Evolutionary conservation across 2,888 invertebrate genomes (phyloP).

Genomic region (Drosophila kuntzei): DNA sequence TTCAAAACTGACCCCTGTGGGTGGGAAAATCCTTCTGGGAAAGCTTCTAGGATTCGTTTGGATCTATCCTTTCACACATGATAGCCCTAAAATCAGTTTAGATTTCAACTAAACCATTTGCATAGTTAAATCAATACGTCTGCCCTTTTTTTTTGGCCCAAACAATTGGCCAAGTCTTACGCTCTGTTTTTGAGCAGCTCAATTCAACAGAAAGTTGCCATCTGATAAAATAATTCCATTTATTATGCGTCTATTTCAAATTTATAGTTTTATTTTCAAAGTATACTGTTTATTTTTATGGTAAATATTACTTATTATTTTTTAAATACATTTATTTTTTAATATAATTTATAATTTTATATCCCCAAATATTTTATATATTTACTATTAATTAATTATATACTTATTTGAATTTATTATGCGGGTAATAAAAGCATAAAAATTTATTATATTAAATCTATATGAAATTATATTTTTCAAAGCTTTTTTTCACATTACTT

Average conservation of each 20-base stretch:
- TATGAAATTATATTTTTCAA: no score
- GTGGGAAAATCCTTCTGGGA: neutral
- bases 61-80: neutral
- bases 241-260: neutral
- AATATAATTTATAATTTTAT: neutral
- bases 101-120: neutral
- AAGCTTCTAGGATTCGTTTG: neutral
- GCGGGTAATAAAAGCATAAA: no score
- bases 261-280: neutral
- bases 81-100: neutral
- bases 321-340: neutral
- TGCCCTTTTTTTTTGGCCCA: neutral
- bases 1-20: constrained; percentile 6
- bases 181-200: neutral
- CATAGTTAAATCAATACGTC: constrained; percentile 3
- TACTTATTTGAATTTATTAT: no score
- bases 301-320: neutral
- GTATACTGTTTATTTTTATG: neutral
- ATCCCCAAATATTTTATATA: neutral
- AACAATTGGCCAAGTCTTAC: constrained; percentile 4
- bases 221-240: constrained; percentile 3
- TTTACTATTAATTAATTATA: neutral
- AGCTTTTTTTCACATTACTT: no score
- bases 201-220: neutral
- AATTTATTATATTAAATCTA: no score